Conservation (phyloP, 2,888 invertebrate genomes). For the Hybos culiciformis region DNA sequence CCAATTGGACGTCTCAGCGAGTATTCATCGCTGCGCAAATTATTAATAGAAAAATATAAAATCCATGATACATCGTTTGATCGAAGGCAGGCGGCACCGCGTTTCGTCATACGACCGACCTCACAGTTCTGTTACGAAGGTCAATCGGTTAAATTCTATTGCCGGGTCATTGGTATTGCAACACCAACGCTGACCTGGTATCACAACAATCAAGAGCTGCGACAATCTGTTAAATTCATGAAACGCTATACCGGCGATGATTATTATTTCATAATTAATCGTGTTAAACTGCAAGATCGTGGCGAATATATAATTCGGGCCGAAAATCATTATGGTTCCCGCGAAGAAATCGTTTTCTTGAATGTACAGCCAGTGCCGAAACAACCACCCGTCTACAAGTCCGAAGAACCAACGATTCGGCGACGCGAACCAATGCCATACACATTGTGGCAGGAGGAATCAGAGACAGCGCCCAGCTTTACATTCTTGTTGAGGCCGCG, state of each 20-base stretch:
- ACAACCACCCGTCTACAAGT: slow-evolving; percentile 38
- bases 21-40: slow-evolving; percentile 90
- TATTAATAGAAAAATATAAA: slow-evolving; percentile 90
- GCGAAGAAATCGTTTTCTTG: slow-evolving; percentile 92
- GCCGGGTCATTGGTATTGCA: slow-evolving; percentile 88
- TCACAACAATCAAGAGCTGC: slow-evolving; percentile 79
- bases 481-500: slow-evolving; percentile 97
- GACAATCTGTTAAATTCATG: slow-evolving; percentile 98
- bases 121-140: slow-evolving; percentile 95
- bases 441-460: slow-evolving; percentile 84
- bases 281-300: slow-evolving; percentile 86
- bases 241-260: slow-evolving; percentile 93
- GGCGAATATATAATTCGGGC: slow-evolving; percentile 96
- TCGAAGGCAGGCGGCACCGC: slow-evolving; percentile 91
- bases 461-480: slow-evolving; percentile 88
- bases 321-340: slow-evolving; percentile 89
- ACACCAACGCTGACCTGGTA: slow-evolving; percentile 94
- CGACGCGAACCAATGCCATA: slow-evolving; percentile 73
- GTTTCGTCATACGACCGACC: slow-evolving; percentile 94
- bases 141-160: slow-evolving; percentile 93
- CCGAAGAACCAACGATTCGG: slow-evolving; percentile 55
- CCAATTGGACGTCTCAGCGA: slow-evolving; percentile 95
- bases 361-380: slow-evolving; percentile 69
- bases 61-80: slow-evolving; percentile 95
- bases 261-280: slow-evolving; percentile 94